Base-by-base conservation (phyloP, 2,888 invertebrate species). In the Stegophylla sp. region DNA sequence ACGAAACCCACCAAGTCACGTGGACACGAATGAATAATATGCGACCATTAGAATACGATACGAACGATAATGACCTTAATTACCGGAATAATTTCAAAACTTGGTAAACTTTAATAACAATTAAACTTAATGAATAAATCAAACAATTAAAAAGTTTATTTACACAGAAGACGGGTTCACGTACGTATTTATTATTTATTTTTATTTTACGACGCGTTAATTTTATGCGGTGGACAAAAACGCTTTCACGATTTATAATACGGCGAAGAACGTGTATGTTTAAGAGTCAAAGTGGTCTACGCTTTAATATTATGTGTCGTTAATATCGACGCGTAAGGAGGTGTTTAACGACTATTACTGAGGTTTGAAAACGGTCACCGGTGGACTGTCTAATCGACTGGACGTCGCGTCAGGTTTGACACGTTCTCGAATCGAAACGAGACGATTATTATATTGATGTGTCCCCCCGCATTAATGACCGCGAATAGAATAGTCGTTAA, bases 61-160 rank as follows among this genome's bases (percentile, higher is more conserved):
- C 56, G 43, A 72, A 56, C 41, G 34, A 23, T 56, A 72, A 56
- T 72, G 23, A 56, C 23, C 56, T 56, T 56, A 67, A 51, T 72
- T 51, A 56, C 43, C 56, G 26, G 34, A 72, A 74, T 28, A 48
- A 74, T 74, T 48, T 74, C 28, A 26, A 20, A 74, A 74, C 61
- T 61, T 28, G 28, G 48, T 74, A 74, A 74, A 74, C 73, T 74
- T 73, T 74, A 73, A 59, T 45, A 28, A 34, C 34, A 34, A 73
- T 73, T 45, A 73, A 73, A 73, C 43, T 73, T 73, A n/a, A 3
- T 28, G 45, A 74, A 74, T 74, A 74, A 74, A 74, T 74, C 73
- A 74, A 74, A 74, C 43, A 17, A 59, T 59, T 48, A 48, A 45
- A 73, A 73, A 73, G 45, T 59, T 72, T 59, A 59, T 59, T 59